These are phyloP conservation scores for Drosophila suzukii DNA, from an alignment of 1,140 invertebrate genomes.

Conservation along the genomic window DNA sequence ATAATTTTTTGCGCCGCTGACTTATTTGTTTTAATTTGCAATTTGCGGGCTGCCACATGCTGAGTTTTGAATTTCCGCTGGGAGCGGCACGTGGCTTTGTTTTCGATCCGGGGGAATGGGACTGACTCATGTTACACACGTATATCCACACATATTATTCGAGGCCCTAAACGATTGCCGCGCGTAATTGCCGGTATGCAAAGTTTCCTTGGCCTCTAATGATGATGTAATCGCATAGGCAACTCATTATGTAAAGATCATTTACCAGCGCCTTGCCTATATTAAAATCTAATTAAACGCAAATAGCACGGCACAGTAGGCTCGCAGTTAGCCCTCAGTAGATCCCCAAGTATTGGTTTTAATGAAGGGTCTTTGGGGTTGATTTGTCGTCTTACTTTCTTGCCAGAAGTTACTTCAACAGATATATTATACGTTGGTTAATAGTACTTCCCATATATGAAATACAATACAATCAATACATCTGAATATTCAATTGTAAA, in stretches of 20 bases:
- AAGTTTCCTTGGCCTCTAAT: conserved; percentile 56
- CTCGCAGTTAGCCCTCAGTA: conserved; percentile 35
- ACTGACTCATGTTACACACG: conserved; percentile 58
- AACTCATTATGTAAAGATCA: conserved; percentile 61
- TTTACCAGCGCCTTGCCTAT: conserved; percentile 43
- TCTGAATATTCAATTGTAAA: too few species aligned
- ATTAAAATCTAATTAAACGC: conserved; percentile 76
- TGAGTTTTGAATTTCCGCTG: conserved; percentile 67
- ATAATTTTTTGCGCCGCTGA: conserved; percentile 20
- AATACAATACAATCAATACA: not conserved
- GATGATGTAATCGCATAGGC: conserved; percentile 64
- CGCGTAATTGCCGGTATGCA: conserved; percentile 49
- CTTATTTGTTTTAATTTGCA: conserved; percentile 71
- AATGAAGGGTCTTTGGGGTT: conserved; percentile 15
- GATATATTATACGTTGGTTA: not conserved
- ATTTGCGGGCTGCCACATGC: conserved; percentile 68
- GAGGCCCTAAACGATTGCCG: conserved; percentile 51
- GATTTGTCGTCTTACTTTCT: not conserved
- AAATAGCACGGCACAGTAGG: conserved; percentile 23
- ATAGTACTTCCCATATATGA: not conserved
- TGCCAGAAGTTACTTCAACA: not conserved
- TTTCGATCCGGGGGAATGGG: conserved; percentile 33
- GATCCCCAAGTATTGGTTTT: conserved; percentile 17
- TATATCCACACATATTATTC: conserved; percentile 35
- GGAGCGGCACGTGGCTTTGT: conserved; percentile 66